Evolutionary conservation across 2,113 vertebrate genomes (phyloP).

Genomic region (Progne subis): DNA sequence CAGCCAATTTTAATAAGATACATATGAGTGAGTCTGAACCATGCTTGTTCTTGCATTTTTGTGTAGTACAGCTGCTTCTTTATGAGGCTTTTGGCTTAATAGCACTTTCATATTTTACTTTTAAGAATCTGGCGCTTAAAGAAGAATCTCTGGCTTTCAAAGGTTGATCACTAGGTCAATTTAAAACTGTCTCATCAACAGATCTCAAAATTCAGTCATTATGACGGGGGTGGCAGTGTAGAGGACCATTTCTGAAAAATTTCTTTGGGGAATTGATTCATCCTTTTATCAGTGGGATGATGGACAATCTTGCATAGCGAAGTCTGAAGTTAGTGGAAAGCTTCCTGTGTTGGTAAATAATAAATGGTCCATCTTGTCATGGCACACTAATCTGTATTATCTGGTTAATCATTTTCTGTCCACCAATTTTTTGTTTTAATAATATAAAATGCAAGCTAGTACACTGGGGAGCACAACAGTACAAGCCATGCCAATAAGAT

Average conservation of each 20-base stretch:
- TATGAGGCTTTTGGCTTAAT: not conserved
- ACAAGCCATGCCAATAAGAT: not conserved
- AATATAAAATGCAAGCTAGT: not conserved
- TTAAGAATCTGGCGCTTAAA: not conserved
- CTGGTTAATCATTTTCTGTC: not conserved
- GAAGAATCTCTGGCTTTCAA: not conserved
- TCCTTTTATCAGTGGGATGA: not conserved
- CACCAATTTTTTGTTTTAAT: not conserved
- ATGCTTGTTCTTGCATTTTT: not conserved
- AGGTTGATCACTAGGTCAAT: not conserved
- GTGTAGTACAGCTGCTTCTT: not conserved
- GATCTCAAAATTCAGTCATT: not conserved
- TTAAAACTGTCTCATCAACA: not conserved
- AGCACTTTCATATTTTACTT: not conserved
- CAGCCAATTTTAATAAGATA: not conserved
- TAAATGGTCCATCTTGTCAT: not conserved
- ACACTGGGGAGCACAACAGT: not conserved
- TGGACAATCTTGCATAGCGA: not conserved
- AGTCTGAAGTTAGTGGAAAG: not conserved
- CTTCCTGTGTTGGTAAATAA: not conserved
- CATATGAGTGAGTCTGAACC: not conserved
- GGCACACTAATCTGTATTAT: not conserved
- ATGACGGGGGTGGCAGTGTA: not conserved
- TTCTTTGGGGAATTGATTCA: not conserved
- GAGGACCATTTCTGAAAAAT: not conserved